Evolutionary conservation across 2,888 invertebrate genomes (phyloP).

Genomic region (Darwinula stevensoni): DNA sequence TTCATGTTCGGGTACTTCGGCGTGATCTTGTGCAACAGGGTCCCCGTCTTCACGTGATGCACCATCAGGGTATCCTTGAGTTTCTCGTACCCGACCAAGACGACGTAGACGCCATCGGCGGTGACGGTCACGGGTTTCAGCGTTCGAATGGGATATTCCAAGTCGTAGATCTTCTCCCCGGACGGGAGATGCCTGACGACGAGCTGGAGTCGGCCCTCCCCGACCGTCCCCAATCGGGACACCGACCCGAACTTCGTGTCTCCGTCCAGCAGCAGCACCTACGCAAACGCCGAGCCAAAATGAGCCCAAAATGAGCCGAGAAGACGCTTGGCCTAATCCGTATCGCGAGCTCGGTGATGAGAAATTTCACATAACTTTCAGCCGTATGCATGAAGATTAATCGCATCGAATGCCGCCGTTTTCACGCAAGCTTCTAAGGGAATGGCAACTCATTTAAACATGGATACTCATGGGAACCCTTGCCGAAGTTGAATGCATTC

Average conservation of each 20-base stretch:
- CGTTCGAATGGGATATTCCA: constrained; percentile 47
- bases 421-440: too few relatives aligned
- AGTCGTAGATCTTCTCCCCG: constrained; percentile 42
- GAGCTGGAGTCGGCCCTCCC: constrained; percentile 18
- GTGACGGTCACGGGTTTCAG: constrained; percentile 51
- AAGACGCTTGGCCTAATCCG: too few relatives aligned
- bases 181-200: constrained; percentile 20
- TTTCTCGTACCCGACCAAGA: constrained; percentile 52
- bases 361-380: too few relatives aligned
- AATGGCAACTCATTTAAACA: too few relatives aligned
- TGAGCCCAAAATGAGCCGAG: too few relatives aligned
- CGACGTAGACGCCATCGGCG: constrained; percentile 42
- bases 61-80: constrained; percentile 21
- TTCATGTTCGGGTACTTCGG: constrained; percentile 17
- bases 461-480: too few relatives aligned
- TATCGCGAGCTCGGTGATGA: too few relatives aligned
- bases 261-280: constrained; percentile 35
- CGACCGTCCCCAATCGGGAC: constrained; percentile 31
- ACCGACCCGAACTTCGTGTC: constrained; percentile 41
- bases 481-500: too few relatives aligned
- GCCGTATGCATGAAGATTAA: too few relatives aligned
- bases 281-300: too few relatives aligned
- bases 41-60: constrained; percentile 14
- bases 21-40: constrained; percentile 19
- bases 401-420: too few relatives aligned